Evolutionary conservation across 2,797 vertebrate genomes (phyloP).

Genomic region (Tokudaia muenninki): DNA sequence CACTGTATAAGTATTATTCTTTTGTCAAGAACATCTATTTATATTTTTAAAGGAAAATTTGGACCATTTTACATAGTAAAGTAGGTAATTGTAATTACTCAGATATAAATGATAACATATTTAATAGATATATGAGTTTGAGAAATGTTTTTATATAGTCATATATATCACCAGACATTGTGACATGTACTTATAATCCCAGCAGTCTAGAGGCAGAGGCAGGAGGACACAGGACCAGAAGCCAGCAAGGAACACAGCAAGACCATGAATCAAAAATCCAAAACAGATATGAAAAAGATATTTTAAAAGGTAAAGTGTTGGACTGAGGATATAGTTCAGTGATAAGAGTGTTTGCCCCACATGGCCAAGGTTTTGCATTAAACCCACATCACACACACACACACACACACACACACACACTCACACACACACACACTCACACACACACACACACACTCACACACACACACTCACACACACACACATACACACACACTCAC

Average conservation of each 20-base stretch:
- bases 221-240: not conserved
- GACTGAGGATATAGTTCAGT: not conserved
- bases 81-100: not conserved
- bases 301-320: not conserved
- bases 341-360: not conserved
- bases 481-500: not conserved
- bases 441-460: not conserved
- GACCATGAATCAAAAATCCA: not conserved
- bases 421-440: not conserved
- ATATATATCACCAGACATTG: not conserved
- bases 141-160: not conserved
- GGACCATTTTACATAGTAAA: not conserved
- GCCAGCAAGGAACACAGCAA: not conserved
- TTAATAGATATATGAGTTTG: not conserved
- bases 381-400: not conserved
- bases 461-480: not conserved
- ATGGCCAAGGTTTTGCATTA: not conserved
- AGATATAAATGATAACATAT: not conserved
- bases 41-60: not conserved
- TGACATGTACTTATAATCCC: not conserved
- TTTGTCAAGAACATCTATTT: not conserved
- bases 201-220: not conserved
- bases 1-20: not conserved
- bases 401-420: not conserved
- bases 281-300: not conserved